These are phyloP conservation scores for Molossus alvarezi DNA, from an alignment of 2,797 vertebrate species.

Conservation along the genomic window DNA sequence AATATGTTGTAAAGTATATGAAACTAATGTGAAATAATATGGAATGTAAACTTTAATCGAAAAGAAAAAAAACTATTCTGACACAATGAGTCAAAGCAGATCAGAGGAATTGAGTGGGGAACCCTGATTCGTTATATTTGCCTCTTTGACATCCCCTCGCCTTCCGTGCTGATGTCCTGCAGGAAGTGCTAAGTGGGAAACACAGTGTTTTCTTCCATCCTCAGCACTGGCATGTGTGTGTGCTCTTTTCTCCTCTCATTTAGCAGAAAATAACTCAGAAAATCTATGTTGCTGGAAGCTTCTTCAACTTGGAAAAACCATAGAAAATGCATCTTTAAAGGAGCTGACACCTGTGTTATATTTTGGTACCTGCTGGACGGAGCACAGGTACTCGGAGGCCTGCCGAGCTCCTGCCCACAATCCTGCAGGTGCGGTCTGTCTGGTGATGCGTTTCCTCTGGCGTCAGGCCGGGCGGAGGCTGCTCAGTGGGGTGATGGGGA, in stretches of 20 bases:
- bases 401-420: constrained; percentile 32
- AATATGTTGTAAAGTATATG: background rate
- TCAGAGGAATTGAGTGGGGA: background rate
- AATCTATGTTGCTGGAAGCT: background rate
- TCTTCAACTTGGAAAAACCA: constrained; percentile 68
- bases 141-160: background rate
- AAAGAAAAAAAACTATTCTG: background rate
- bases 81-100: background rate
- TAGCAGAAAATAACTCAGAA: constrained; percentile 53
- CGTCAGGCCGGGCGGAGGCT: constrained; percentile 22
- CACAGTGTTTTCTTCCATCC: background rate
- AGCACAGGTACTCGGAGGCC: constrained; percentile 56
- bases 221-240: background rate
- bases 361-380: constrained; percentile 65
- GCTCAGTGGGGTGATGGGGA: constrained; percentile 27
- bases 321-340: constrained; percentile 69
- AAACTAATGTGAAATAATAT: background rate
- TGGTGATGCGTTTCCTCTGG: constrained; percentile 70
- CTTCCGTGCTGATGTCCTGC: background rate
- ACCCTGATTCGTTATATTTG: background rate
- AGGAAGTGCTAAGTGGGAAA: background rate
- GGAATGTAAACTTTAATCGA: background rate
- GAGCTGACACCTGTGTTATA: constrained; percentile 73
- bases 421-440: constrained; percentile 73
- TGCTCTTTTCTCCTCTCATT: background rate